Evolutionary conservation across 2,797 vertebrate genomes (phyloP), one percentile per base, ranked within the genome.

Genomic region (Eupleurogrammus muticus): DNA sequence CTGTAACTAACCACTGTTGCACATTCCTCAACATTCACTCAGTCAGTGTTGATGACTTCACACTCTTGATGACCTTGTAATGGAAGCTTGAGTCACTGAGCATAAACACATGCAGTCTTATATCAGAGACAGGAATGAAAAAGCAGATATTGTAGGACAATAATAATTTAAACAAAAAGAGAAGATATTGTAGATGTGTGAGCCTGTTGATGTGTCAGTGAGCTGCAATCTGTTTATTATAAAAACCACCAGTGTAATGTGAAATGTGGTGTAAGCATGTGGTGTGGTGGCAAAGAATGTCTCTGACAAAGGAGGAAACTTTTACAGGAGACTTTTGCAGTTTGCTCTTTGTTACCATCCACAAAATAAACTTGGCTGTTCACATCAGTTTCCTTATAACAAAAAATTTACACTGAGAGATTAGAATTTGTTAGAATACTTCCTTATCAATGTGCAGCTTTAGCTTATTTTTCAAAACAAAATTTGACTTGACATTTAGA

Each of bases 201-300:
- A 68, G 73, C 79, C 80, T 77, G 44, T 60, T 79, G n/a, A 48
- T 49, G 54, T 69, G 50, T 66, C 28, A 70, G 49, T 54, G 49
- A 54, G 55, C 48, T 24, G 53, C 38, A 57, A 14, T 65, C 52
- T 64, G 51, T 21, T 40, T 44, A 40, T 64, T 53, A 81, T 65
- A 34, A 71, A 67, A 80, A 71, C 24, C 48, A 34, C 5, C 17
- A 36, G 50, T 13, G 62, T 9, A 17, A 19, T 62, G 60, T 66
- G 46, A 38, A n/a, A 46, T n/a, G 6, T 46, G 68, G 38, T 42
- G 38, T 14, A 1, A 12, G 4, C 14, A 4, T 38, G 12, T 3
- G 13, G 36, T 38, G 21, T n/a, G n/a, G n/a, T n/a, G n/a, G n/a
- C n/a, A n/a, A n/a, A n/a, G n/a, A n/a, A n/a, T n/a, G n/a, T n/a